Percentiles rank a stretch among this genome's conserved stretches.
phyloP scores from a whole-genome alignment of 2,888 invertebrate genomes.

The Siphlonurus alternatus region DNA sequence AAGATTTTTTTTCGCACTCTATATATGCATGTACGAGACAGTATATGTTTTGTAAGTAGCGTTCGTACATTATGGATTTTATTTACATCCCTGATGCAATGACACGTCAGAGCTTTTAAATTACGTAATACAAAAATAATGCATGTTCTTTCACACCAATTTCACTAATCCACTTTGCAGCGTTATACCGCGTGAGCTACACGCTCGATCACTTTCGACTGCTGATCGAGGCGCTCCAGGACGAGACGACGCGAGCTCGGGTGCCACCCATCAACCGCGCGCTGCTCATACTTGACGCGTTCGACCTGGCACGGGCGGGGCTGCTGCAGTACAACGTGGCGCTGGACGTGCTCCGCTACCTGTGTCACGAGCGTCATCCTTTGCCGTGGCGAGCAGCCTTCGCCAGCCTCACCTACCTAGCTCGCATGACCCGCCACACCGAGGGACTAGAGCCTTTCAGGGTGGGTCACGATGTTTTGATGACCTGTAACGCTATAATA shows the following conservation, averaged over 20 bases:
- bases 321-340: constrained; percentile 40
- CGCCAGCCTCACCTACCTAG: constrained; percentile 30
- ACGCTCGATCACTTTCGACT: constrained; percentile 49
- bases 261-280: constrained; percentile 43
- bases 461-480: too few species aligned
- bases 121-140: too few species aligned
- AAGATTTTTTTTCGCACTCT: too few species aligned
- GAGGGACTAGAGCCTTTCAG: constrained; percentile 46
- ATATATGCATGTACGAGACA: too few species aligned
- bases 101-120: too few species aligned
- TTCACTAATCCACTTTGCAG: too few species aligned
- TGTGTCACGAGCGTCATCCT: constrained; percentile 47
- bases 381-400: constrained; percentile 63
- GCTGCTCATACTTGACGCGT: constrained; percentile 55
- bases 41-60: too few species aligned
- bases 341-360: constrained; percentile 47
- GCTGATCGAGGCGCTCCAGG: constrained; percentile 31
- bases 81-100: too few species aligned
- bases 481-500: too few species aligned
- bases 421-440: constrained; percentile 59
- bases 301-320: constrained; percentile 46
- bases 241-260: constrained; percentile 20
- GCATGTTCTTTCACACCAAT: too few species aligned
- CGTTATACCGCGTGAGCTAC: constrained; percentile 57
- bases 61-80: too few species aligned